Conservation (phyloP, 2,888 invertebrate species). For the Sussaba pulchella region DNA sequence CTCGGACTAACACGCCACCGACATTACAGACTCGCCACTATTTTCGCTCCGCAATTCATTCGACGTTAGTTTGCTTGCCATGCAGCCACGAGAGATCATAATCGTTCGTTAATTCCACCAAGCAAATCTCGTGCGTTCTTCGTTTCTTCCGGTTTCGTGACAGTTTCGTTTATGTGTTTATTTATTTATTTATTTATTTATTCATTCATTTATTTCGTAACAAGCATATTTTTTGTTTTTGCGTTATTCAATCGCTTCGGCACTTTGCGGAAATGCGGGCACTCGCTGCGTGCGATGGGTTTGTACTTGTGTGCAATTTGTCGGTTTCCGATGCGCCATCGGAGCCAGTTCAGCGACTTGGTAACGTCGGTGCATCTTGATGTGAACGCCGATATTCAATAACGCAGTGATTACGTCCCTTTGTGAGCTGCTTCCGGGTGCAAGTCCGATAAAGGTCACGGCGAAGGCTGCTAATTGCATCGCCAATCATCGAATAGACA, state of each 20-base stretch:
- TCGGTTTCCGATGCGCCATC: not conserved
- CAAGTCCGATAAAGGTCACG: not conserved
- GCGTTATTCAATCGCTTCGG: too few relatives aligned
- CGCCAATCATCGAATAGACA: not conserved
- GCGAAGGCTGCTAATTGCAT: slow-evolving; percentile 4
- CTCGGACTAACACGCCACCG: slow-evolving; percentile 39
- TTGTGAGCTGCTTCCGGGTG: not conserved
- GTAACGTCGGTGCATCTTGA: too few relatives aligned
- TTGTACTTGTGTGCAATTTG: not conserved
- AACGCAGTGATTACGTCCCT: slow-evolving; percentile 5
- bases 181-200: not conserved
- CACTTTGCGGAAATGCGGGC: too few relatives aligned
- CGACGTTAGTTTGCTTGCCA: slow-evolving; percentile 46
- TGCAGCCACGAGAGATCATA: slow-evolving; percentile 25
- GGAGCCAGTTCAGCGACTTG: not conserved
- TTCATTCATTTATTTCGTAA: too few relatives aligned
- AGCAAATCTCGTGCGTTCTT: slow-evolving; percentile 11
- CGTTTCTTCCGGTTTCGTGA: slow-evolving; percentile 37
- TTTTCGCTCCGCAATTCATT: slow-evolving; percentile 66
- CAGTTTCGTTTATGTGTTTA: not conserved
- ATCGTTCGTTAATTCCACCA: slow-evolving; percentile 33
- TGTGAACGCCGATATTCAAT: slow-evolving; percentile 15
- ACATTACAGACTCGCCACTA: slow-evolving; percentile 27
- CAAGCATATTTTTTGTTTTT: too few relatives aligned
- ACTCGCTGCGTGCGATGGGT: too few relatives aligned